Evolutionary conservation across 1,140 invertebrate species (phyloP).

Genomic region (Pseudomyrmex dendroicus): DNA sequence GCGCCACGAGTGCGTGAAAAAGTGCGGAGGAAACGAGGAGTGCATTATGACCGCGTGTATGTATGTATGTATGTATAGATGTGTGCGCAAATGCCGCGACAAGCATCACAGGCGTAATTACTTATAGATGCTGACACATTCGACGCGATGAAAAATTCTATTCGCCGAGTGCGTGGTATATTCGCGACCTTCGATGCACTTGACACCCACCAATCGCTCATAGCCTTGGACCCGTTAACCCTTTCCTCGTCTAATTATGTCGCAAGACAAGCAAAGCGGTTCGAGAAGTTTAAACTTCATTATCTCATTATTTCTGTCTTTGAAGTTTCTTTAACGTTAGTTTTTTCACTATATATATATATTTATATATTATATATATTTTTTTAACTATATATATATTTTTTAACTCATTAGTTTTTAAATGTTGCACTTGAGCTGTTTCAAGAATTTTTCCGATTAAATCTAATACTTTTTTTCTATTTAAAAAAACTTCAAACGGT

Average conservation of each 20-base stretch:
- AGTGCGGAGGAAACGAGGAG: not conserved
- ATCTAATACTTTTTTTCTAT: too few relatives aligned
- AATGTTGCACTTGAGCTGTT: too few relatives aligned
- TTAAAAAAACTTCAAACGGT: too few relatives aligned
- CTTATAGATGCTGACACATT: slow-evolving; percentile 76
- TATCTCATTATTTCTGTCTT: not conserved
- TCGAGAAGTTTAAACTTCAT: not conserved
- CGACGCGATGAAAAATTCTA: slow-evolving; percentile 73
- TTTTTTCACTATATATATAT: too few relatives aligned
- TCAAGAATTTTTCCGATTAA: too few relatives aligned
- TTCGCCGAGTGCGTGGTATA: slow-evolving; percentile 74
- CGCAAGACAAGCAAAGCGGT: not conserved
- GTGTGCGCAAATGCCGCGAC: slow-evolving; percentile 21
- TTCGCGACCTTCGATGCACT: slow-evolving; percentile 77
- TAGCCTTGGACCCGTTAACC: not conserved
- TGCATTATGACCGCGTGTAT: not conserved
- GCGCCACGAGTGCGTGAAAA: not conserved
- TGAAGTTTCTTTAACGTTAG: not conserved
- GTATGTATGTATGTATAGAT: slow-evolving; percentile 13
- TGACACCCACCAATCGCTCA: slow-evolving; percentile 54
- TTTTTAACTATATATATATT: too few relatives aligned
- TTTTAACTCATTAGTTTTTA: too few relatives aligned
- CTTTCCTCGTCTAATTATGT: not conserved
- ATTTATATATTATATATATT: too few relatives aligned
- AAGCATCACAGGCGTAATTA: slow-evolving; percentile 64